Evolutionary conservation across 2,888 invertebrate genomes (phyloP), one percentile per base, ranked within the genome.

Genomic region (Eucera pruinosa): DNA sequence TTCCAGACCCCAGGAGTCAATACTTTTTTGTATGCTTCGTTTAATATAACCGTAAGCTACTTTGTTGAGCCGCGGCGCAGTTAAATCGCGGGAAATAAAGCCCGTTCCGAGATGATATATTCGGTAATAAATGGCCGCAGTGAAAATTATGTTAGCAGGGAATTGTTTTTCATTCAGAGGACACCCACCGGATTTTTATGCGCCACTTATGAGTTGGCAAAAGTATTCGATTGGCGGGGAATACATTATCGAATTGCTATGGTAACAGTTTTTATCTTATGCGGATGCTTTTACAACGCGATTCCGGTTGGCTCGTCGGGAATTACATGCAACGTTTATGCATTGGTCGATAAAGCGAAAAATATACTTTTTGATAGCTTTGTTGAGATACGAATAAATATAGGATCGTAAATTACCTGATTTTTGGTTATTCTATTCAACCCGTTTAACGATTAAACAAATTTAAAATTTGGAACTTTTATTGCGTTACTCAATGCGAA

Each of bases 91-190:
- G 33, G 55, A 50, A 55, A 57, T 71, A 66, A 65, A 48, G 30
- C 48, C 48, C 18, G 65, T 3, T 20, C 4, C 33, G 15, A 23
- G 39, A 61, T 68, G 72, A 73, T 73, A 68, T 73, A 73, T 54
- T 18, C n/a, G 57, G 54, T 36, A 73, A 68, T 73, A 68, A 73
- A 73, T 45, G 47, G 52, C n/a, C 9, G 9, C 20, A 11, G 18
- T 27, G 48, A 61, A 62, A 62, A 74, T 71, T 71, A 67, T 41
- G 67, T 18, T 33, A 2, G 15, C 36, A 0, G 9, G 15, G 57
- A 57, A 71, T 67, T 48, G 57, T 71, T 70, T 70, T 43, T 67
- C 71, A 67, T 30, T 18, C 11, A 5, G 11, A 41, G 43, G 41
- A 64, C 65, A 23, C 20, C 39, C n/a, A 11, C 18, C n/a, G 33